Base-by-base conservation (phyloP, 2,797 vertebrate species). In the Eptatretus atami region DNA sequence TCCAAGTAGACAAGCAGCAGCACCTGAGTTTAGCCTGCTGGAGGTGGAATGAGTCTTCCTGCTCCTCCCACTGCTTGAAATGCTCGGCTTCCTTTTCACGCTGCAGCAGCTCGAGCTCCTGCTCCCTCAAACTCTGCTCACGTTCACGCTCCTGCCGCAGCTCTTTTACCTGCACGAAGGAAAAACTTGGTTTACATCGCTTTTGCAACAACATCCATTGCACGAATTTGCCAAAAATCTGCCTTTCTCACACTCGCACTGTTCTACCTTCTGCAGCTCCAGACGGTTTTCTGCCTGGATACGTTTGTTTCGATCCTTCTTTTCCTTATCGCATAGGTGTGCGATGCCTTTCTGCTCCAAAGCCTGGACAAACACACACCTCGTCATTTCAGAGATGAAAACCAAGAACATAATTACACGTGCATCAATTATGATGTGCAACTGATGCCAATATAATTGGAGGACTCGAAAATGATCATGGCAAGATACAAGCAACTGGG, bases 31-130 rank as follows among this genome's bases (percentile, higher is more conserved):
- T 96, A 71, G 88, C 92, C 73, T 96, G 92, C 3, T 92, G 90
- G 65, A 98, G 74, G 68, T 96, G 90, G 73, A 98, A 96, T 73
- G 86, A 84, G 75, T 95, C 86, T 65, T 98, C 90, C 69, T 98
- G 92, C 67, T 98, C 87, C 53, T 90, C 90, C 88, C 90, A 98
- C 0, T 87, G 93, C 74, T 96, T 94, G 70, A 96, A 98, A 74
- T 96, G 88, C 63, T 98, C 86, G 0, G 90, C 86, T 72, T 96
- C 92, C 66, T 96, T 96, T 71, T 94, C 90, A 25, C 90, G 76
- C 74, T 98, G 92, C 68, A 98, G 75, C 86, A 94, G 81, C 75
- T 96, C 92, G 73, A 96, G 75, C 74, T 96, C 92, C 53, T 83
- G 84, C 73, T 98, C 92, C 1, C 90, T 75, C 84, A 93, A 85